Evolutionary conservation across 2,113 vertebrate species (phyloP).

Genomic region (Menura novaehollandiae): DNA sequence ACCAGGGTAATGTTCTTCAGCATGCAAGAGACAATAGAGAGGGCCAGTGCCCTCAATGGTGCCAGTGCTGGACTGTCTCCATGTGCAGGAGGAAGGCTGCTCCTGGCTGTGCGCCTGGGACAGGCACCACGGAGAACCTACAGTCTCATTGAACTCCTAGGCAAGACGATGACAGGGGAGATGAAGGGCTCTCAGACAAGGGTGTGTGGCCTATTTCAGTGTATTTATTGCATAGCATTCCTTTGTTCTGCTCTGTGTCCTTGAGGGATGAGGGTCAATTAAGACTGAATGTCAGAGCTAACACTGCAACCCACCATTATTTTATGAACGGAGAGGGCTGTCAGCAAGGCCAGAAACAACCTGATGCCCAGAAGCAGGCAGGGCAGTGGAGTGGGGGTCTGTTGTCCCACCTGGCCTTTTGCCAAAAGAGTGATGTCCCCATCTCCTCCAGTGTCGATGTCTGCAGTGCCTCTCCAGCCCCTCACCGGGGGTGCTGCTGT

Average conservation of each 20-base stretch:
- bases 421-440: background rate
- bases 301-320: background rate
- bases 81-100: background rate
- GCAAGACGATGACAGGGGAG: background rate
- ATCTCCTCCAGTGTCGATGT: rapidly evolving
- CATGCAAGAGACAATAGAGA: background rate
- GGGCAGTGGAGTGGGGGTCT: background rate
- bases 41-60: rapidly evolving
- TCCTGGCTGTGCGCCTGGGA: background rate
- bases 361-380: background rate
- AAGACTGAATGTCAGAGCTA: background rate
- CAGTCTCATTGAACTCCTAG: background rate
- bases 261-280: background rate
- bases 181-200: background rate
- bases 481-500: background rate
- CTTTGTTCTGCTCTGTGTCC: background rate
- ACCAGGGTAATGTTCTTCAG: background rate
- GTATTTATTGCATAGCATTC: background rate
- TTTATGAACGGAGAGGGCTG: rapidly evolving
- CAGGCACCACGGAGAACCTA: background rate
- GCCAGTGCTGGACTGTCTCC: background rate
- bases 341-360: background rate
- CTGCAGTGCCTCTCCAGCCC: background rate
- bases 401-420: background rate
- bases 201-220: background rate